A percentile compares a stretch with the other conserved stretches of the same genome.
Evolutionary conservation across 1,140 invertebrate species (phyloP).

Genomic region (Eufriesea mexicana): DNA sequence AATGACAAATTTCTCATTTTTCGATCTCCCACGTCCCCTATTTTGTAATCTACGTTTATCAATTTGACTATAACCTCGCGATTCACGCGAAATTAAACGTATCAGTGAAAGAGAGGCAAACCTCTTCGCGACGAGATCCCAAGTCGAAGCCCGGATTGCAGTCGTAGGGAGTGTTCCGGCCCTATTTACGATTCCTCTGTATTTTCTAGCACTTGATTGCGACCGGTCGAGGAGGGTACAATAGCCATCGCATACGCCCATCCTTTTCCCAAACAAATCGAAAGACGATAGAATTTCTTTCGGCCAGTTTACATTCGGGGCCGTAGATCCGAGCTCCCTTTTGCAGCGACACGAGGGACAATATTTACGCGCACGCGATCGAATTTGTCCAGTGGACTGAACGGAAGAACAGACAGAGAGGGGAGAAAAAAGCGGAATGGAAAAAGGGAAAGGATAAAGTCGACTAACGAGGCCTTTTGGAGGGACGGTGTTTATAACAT

Average conservation of each 20-base stretch:
- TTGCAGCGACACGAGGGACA: slow-evolving; percentile 8
- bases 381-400: slow-evolving; percentile 19
- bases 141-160: not conserved
- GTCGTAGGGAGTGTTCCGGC: too few species aligned
- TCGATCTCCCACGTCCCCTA: too few species aligned
- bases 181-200: slow-evolving; percentile 26
- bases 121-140: not conserved
- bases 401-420: not conserved
- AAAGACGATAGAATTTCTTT: slow-evolving; percentile 40
- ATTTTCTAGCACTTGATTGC: slow-evolving; percentile 36
- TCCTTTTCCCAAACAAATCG: slow-evolving; percentile 26
- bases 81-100: not conserved
- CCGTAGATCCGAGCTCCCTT: not conserved
- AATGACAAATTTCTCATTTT: too few species aligned
- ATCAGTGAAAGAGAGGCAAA: not conserved
- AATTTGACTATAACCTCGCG: too few species aligned
- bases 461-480: slow-evolving; percentile 46
- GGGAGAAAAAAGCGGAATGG: not conserved
- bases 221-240: slow-evolving; percentile 20
- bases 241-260: not conserved
- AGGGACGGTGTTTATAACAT: slow-evolving; percentile 60
- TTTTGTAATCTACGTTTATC: too few species aligned
- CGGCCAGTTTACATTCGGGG: not conserved
- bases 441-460: not conserved
- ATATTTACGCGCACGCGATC: slow-evolving; percentile 31